Base-by-base conservation (phyloP, 2,888 invertebrate genomes). In the Creontiades dilutus region DNA sequence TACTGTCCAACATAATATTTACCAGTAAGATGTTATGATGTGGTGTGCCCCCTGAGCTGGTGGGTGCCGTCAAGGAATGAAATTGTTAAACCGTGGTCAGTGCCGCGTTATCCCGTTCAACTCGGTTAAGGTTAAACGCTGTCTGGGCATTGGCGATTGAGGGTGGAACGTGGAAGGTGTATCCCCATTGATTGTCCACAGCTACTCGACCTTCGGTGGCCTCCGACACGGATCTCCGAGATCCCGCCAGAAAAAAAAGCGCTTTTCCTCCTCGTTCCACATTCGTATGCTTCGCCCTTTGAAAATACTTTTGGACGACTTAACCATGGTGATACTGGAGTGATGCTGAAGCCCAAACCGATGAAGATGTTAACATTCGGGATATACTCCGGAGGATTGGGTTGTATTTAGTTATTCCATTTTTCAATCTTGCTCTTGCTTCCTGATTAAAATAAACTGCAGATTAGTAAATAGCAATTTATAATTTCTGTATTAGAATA, bases 151-250 rank as follows among this genome's bases (percentile, higher is more conserved):
- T 68, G 19, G 68, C 0, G n/a, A 19, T 19, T 61, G 16, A 16
- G 68, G 68, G 68, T 68, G 68, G 68, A 68, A 68, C 68, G 68
- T 61, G 61, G 61, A 61, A 61, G 61, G 61, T 61, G 61, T 68
- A 68, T 23, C 68, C 68, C 68, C 68, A 23, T 68, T 68, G 68
- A 68, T 68, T 68, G 68, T 68, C 68, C 68, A 68, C 68, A 68
- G 68, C 68, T 19, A 23, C 23, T 68, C 68, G 68, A 68, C 68
- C 68, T 68, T 68, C 68, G 68, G 12, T 68, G n/a, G 16, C 57
- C 57, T 57, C 57, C 57, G 68, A 68, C 68, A 68, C 68, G 23
- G 68, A 68, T 23, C 68, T 68, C 23, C 9, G 68, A 68, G 68
- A 68, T 23, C 23, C 19, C 19, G n/a, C 23, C 37, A 37, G 37